Evolutionary conservation across 2,888 invertebrate genomes (phyloP).

Genomic region (Ophion slaviceki): DNA sequence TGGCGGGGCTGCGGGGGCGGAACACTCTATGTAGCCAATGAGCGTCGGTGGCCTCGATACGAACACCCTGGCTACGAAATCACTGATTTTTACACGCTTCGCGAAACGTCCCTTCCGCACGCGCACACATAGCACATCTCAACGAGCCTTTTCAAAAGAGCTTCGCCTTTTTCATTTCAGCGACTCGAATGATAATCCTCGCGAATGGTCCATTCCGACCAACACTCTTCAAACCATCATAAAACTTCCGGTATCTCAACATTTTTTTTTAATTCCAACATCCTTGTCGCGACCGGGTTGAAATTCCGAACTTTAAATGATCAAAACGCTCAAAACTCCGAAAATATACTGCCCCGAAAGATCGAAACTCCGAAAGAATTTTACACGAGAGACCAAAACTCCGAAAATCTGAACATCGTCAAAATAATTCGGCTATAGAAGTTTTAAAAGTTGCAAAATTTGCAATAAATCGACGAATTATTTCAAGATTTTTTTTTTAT

Average conservation of each 20-base stretch:
- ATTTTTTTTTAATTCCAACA: not conserved
- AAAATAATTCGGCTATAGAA: no score
- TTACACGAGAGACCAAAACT: no score
- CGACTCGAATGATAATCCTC: not conserved
- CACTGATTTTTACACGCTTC: slow-evolving; percentile 80
- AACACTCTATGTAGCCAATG: slow-evolving; percentile 80
- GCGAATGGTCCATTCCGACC: not conserved
- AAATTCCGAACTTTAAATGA: no score
- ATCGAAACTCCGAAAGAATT: no score
- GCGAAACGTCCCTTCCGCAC: slow-evolving; percentile 49
- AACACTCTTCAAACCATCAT: not conserved
- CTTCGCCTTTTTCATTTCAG: slow-evolving; percentile 10
- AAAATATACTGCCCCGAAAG: not conserved
- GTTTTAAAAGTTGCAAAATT: no score
- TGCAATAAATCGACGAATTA: no score
- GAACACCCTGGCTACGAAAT: slow-evolving; percentile 78
- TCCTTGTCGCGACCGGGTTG: not conserved
- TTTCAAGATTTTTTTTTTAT: no score
- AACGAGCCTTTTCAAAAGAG: slow-evolving; percentile 20
- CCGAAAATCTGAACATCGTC: no score
- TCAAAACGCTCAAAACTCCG: no score
- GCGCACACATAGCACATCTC: not conserved
- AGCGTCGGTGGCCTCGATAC: slow-evolving; percentile 80
- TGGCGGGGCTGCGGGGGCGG: slow-evolving; percentile 82
- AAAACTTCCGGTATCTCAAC: not conserved